phyloP scores from a whole-genome alignment of 2,888 invertebrate species.

The Nemotelus pantherinus region DNA sequence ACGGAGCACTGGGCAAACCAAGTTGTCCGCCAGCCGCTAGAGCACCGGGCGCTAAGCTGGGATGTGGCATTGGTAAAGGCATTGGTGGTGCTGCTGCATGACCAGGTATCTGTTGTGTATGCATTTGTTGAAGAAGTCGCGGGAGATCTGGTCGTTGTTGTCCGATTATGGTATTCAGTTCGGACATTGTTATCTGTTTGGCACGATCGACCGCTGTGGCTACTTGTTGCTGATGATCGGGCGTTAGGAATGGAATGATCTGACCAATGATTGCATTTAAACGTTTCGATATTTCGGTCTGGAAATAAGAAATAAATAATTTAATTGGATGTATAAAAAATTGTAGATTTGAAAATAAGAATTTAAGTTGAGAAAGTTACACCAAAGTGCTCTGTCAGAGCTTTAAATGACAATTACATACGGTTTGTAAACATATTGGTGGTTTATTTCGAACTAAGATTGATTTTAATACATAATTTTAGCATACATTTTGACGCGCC shows the following conservation, averaged over 20 bases:
- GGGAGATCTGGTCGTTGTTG: slow-evolving; percentile 88
- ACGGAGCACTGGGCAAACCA: slow-evolving; percentile 73
- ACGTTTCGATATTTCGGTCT: slow-evolving; percentile 96
- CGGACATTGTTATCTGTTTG: slow-evolving; percentile 95
- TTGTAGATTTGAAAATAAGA: too few species aligned
- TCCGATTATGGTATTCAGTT: slow-evolving; percentile 93
- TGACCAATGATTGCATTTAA: slow-evolving; percentile 93
- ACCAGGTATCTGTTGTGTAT: slow-evolving; percentile 83
- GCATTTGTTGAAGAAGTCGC: slow-evolving; percentile 89
- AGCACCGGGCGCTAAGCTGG: slow-evolving; percentile 66
- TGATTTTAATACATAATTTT: too few species aligned
- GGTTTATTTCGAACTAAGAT: too few species aligned
- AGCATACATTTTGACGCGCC: too few species aligned
- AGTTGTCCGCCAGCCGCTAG: slow-evolving; percentile 72
- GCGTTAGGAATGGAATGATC: slow-evolving; percentile 91
- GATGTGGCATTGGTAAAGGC: slow-evolving; percentile 74
- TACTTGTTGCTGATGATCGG: slow-evolving; percentile 92
- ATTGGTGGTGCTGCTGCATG: slow-evolving; percentile 79
- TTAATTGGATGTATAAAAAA: background rate
- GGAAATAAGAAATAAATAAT: slow-evolving; percentile 54
- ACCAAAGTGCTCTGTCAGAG: too few species aligned
- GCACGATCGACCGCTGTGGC: slow-evolving; percentile 92
- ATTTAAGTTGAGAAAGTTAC: too few species aligned
- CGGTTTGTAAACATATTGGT: too few species aligned
- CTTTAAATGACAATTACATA: too few species aligned